Evolutionary conservation across 2,797 vertebrate genomes (phyloP), one percentile per base, ranked within the genome.

Genomic region (Triplophysa yarkandensis): DNA sequence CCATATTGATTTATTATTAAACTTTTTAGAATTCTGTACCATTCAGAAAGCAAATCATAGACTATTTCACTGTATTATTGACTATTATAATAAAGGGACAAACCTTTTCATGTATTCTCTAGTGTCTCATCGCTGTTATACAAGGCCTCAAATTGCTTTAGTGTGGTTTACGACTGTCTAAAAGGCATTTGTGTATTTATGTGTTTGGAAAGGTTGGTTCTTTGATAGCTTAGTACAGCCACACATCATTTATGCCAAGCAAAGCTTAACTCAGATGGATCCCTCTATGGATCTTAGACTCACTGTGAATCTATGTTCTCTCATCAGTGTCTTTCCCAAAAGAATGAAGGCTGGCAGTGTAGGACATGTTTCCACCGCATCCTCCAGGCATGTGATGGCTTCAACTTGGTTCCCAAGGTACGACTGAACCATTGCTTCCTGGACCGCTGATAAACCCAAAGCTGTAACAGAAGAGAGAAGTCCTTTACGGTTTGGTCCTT

Each of bases 301-400:
- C 78, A 94, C 91, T 88, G 89, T 88, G 48, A 80, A 86, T 79
- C 78, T 90, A 72, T 83, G 83, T 58, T 89, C 91, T 81, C 90
- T 94, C 90, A 93, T 92, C 83, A 90, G 89, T 3, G 85, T 84
- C 86, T 91, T 92, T 79, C 90, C 93, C 81, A 92, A 82, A 9
- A 92, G 72, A 76, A 82, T 79, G 71, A 83, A 85, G 27, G 79
- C n/a, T 23, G 76, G 39, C 54, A 85, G 64, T 0, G 86, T 82
- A 60, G 85, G 82, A 3, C 58, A 86, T 36, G 4, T 68, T 63
- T 28, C 73, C 14, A 50, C 71, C 34, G 81, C 69, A 50, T 74
- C 57, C 6, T 69, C 6, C 39, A 93, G 87, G 63, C 86, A 84
- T 55, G 87, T 78, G 62, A 91, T 87, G 50, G 92, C 91, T 69